Conservation (phyloP, 1,140 invertebrate genomes). For the Dinoponera quadriceps region DNA sequence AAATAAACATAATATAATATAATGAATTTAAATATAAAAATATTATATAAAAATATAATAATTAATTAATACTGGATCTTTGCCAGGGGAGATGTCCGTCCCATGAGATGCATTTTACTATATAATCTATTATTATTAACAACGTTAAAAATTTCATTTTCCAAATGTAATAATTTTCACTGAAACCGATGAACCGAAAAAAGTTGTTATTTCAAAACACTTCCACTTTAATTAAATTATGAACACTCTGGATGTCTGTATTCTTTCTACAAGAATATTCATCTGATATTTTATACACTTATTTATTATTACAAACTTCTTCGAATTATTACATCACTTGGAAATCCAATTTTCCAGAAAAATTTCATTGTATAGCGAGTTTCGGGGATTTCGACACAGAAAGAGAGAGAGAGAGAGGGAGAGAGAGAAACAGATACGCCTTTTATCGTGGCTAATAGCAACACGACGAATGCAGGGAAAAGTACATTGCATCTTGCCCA, state of each 20-base stretch:
- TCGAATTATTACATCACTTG: background rate
- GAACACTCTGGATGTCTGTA: too few relatives aligned
- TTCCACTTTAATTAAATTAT: slow-evolving; percentile 3
- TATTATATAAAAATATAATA: too few relatives aligned
- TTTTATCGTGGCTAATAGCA: slow-evolving; percentile 37
- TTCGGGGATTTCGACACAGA: background rate
- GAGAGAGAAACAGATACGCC: slow-evolving; percentile 19
- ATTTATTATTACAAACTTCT: background rate
- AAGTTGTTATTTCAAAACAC: background rate
- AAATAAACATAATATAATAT: too few relatives aligned
- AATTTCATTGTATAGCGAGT: background rate
- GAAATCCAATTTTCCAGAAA: background rate
- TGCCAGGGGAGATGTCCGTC: slow-evolving; percentile 68
- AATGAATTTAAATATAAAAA: too few relatives aligned
- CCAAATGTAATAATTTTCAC: background rate
- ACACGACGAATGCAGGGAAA: slow-evolving; percentile 69
- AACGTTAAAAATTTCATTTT: slow-evolving; percentile 58
- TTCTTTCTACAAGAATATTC: too few relatives aligned
- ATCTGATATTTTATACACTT: background rate
- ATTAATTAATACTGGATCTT: slow-evolving; percentile 73
- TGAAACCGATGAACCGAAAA: background rate
- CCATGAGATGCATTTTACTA: slow-evolving; percentile 40
- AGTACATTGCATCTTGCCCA: slow-evolving; percentile 72
- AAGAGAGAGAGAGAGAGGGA: slow-evolving; percentile 17
- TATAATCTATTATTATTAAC: slow-evolving; percentile 49